Base-by-base conservation (phyloP, 2,888 invertebrate species). In the Marasmarcha lunaedactyla region DNA sequence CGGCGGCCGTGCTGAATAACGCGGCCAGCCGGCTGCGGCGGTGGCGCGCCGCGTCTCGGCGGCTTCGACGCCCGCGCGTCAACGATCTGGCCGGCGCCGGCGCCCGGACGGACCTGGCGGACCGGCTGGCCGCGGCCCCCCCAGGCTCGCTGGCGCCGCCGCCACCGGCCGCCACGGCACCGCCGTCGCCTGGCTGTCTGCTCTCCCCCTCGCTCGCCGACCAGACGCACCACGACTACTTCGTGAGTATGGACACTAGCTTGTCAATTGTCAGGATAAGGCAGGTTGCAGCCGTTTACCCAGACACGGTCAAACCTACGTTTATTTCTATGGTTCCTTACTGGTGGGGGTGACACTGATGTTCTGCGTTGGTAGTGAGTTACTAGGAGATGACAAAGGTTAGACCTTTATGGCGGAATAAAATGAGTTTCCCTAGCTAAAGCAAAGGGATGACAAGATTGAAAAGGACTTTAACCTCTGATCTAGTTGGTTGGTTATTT, bases 1-100 rank as follows among this genome's bases (percentile, higher is more conserved):
- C 79, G 0, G 72, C 74, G 7, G 78, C 74, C 44, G 70, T 73
- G 42, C 51, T 73, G 30, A 77, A 73, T 52, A 83, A 76, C 48
- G 79, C 78, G 1, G 84, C 78, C 26, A 78, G 84, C 48, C 71
- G 85, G 40, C 60, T 86, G 54, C 71, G 79, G 46, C 60, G 83
- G 36, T 83, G 85, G 69, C 77, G 84, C 27, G 84, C 85, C 35
- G 76, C 85, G 2, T 77, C 85, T 11, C 65, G 86, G 36, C 81
- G 85, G 51, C 63, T 86, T 26, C 73, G 81, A 1, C 76, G 66
- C 49, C 86, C 63, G 47, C 62, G 70, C 50, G 85, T 67, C 30
- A 85, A 85, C 37, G 83, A 86, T 54, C 84, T 86, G 46, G 65
- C 81, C 41, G 55, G 63, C 37, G 61, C 57, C 37, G 57, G 58